Conservation (phyloP, 2,888 invertebrate species). For the Steinernema hermaphroditum region DNA sequence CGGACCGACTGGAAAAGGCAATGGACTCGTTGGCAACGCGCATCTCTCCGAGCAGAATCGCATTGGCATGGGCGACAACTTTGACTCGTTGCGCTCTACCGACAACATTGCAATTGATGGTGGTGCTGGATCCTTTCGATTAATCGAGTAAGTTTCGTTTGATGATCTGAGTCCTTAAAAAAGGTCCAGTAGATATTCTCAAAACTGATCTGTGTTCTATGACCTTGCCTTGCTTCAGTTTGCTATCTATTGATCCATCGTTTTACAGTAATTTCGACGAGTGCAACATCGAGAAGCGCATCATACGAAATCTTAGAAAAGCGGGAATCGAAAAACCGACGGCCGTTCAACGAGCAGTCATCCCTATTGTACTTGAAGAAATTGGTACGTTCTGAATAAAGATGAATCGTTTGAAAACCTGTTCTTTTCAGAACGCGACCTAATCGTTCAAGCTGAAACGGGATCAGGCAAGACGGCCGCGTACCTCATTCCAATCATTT, state of each 20-base stretch:
- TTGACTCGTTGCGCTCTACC: neutral
- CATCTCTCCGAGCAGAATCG: constrained; percentile 8
- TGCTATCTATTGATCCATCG: neutral
- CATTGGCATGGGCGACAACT: constrained; percentile 6
- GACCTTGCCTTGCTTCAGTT: too few species aligned
- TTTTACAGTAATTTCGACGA: neutral
- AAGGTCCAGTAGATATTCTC: too few species aligned
- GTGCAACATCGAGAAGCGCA: neutral
- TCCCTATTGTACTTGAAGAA: neutral
- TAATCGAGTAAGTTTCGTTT: neutral
- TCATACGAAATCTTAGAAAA: neutral
- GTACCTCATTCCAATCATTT: neutral
- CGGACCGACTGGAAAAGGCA: neutral
- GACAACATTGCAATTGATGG: neutral
- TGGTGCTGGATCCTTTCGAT: neutral
- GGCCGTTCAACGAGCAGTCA: neutral
- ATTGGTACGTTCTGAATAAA: neutral
- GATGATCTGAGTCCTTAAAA: too few species aligned
- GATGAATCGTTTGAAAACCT: neutral
- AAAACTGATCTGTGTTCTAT: too few species aligned
- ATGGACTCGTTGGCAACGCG: neutral
- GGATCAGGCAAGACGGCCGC: constrained; percentile 6
- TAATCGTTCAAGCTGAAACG: neutral
- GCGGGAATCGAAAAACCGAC: neutral
- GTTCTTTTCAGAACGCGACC: neutral